Conservation (phyloP, 2,888 invertebrate genomes). For the Aphidius colemani region DNA sequence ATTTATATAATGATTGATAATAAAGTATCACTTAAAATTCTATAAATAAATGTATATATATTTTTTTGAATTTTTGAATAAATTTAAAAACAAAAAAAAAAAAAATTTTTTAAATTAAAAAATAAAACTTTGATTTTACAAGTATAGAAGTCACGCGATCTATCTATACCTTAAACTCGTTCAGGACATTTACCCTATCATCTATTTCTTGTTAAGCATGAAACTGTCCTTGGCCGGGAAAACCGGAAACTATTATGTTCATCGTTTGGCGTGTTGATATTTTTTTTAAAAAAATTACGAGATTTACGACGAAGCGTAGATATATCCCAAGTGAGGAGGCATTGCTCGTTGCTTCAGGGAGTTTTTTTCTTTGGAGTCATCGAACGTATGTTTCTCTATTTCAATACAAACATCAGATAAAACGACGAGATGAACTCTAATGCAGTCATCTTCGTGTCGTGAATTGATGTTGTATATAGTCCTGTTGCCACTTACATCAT, state of each 20-base stretch:
- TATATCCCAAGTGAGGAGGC: constrained; percentile 11
- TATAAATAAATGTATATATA: too few relatives aligned
- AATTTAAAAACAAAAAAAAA: too few relatives aligned
- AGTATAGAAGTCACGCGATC: constrained; percentile 1
- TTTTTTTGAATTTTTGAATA: too few relatives aligned
- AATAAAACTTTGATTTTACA: constrained; percentile 2
- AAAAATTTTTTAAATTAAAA: not conserved
- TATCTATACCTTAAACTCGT: constrained; percentile 16
- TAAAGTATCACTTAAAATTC: too few relatives aligned
- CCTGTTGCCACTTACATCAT: constrained; percentile 18
- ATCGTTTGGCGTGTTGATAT: constrained; percentile 16
- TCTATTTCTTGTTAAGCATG: not conserved
- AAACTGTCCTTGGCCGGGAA: constrained; percentile 9
- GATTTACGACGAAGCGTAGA: constrained; percentile 22
- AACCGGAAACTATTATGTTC: constrained; percentile 26
- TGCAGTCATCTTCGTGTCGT: constrained; percentile 15
- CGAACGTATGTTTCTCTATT: constrained; percentile 4
- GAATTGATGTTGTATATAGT: constrained; percentile 8
- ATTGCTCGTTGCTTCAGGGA: not conserved
- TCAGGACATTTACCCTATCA: constrained; percentile 21
- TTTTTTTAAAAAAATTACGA: not conserved
- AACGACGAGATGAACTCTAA: not conserved
- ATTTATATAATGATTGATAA: too few relatives aligned
- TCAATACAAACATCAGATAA: constrained; percentile 2
- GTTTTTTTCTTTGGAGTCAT: constrained; percentile 12